Percentiles rank a stretch among this genome's conserved stretches.
Conservation (phyloP, 1,140 invertebrate species). For the Bombus huntii region DNA sequence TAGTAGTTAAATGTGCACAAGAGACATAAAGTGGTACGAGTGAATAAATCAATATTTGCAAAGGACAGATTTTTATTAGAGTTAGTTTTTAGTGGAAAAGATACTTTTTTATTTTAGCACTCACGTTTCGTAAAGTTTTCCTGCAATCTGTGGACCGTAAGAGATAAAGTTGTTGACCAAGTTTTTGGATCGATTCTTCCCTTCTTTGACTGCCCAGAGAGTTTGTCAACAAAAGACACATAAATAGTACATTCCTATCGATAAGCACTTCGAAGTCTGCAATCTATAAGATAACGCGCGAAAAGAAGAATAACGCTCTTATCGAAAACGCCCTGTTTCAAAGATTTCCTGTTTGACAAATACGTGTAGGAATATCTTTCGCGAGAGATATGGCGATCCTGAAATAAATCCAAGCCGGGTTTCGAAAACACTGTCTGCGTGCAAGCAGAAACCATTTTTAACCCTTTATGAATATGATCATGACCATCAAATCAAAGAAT, state of each 20-base stretch:
- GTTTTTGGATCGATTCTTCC: not conserved
- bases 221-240: slow-evolving; percentile 11
- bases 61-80: not conserved
- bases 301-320: not conserved
- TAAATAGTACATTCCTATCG: slow-evolving; percentile 9
- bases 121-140: not conserved
- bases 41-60: not conserved
- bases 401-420: not conserved
- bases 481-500: too few species aligned
- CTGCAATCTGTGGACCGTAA: not conserved
- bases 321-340: not conserved
- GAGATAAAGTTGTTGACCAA: slow-evolving; percentile 45
- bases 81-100: not conserved
- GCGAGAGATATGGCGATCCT: too few species aligned
- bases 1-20: too few species aligned
- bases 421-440: not conserved
- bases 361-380: not conserved
- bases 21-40: too few species aligned
- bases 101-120: not conserved
- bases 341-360: not conserved
- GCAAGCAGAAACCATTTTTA: not conserved
- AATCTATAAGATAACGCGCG: not conserved
- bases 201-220: not conserved
- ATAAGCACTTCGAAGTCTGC: not conserved
- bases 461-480: not conserved